These are phyloP conservation scores for Heterohyrax brucei DNA, from an alignment of 2,797 vertebrate species.

Conservation along the genomic window DNA sequence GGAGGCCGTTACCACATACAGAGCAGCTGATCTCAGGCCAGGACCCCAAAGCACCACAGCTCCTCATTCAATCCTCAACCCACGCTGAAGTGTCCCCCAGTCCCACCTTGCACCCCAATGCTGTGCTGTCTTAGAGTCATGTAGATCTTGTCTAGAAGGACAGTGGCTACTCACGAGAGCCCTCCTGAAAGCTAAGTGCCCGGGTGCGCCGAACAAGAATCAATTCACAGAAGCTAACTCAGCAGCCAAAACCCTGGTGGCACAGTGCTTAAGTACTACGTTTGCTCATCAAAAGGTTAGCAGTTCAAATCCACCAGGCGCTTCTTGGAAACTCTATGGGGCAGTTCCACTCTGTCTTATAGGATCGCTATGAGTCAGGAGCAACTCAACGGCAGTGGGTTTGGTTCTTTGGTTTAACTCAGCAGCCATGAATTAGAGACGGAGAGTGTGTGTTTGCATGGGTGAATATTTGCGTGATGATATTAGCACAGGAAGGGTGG, in stretches of 20 bases:
- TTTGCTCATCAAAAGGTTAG: no score
- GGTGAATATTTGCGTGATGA: not conserved
- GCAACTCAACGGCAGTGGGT: no score
- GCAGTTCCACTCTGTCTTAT: no score
- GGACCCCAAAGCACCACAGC: not conserved
- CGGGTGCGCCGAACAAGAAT: not conserved
- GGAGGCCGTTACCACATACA: not conserved
- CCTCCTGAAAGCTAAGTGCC: constrained; percentile 6
- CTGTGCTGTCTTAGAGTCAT: not conserved
- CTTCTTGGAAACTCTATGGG: no score
- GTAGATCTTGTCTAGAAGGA: not conserved
- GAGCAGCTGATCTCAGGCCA: not conserved
- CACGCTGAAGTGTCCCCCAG: not conserved
- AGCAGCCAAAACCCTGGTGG: no score
- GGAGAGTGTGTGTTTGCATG: not conserved
- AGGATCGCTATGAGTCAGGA: no score
- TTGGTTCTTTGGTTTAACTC: no score
- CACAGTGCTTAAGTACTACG: no score
- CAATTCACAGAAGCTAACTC: not conserved
- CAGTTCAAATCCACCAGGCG: no score
- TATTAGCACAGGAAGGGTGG: not conserved
- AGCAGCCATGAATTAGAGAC: not conserved
- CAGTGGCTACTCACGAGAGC: not conserved
- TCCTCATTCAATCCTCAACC: not conserved
- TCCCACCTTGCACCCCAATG: no score